Evolutionary conservation across 2,888 invertebrate species (phyloP).

Genomic region (Dinocampus coccinellae): DNA sequence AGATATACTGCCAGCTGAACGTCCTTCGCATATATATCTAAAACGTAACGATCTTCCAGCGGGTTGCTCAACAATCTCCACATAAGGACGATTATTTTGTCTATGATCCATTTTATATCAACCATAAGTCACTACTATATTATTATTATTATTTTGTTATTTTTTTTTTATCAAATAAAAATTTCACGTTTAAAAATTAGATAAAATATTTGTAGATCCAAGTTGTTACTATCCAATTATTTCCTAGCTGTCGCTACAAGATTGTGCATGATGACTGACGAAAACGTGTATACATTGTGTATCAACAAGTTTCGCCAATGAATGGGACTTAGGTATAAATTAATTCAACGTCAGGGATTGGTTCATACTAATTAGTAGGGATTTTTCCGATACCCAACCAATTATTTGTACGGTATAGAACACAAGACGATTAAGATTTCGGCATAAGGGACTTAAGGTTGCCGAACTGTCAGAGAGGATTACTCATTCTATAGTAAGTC

Average conservation of each 20-base stretch:
- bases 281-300: not conserved
- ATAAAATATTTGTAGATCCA: not conserved
- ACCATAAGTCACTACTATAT: not conserved
- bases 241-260: not conserved
- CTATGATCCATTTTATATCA: constrained; percentile 3
- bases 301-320: not conserved
- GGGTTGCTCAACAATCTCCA: constrained; percentile 91
- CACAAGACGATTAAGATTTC: not conserved
- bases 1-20: constrained; percentile 95
- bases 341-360: not conserved
- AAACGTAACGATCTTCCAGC: constrained; percentile 91
- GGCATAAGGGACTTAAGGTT: not conserved
- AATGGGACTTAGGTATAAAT: not conserved
- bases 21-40: constrained; percentile 95
- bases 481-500: too few relatives aligned
- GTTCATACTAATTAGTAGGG: not conserved
- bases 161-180: not conserved
- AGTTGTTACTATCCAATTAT: not conserved
- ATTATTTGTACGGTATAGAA: not conserved
- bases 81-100: constrained; percentile 70
- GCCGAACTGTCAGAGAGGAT: not conserved
- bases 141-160: not conserved
- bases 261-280: not conserved
- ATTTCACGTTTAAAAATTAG: not conserved
- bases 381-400: not conserved